phyloP scores from a whole-genome alignment of 92 coral and sea anemone species.

The Meandrina meandrites region DNA sequence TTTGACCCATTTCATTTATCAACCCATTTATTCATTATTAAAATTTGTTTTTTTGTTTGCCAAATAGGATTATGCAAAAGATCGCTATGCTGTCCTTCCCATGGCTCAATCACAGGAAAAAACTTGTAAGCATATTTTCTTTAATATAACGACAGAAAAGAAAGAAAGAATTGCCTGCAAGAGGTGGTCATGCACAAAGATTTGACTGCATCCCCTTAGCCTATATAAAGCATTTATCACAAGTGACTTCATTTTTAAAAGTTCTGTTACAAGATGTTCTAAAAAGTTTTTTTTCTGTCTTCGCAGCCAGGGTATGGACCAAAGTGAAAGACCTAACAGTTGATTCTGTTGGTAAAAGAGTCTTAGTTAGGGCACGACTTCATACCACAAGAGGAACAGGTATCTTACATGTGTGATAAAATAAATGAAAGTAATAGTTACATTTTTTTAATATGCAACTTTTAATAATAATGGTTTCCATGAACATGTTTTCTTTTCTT shows the following conservation, averaged over 20 bases:
- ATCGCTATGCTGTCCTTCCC: constrained; percentile 90
- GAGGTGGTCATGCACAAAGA: not conserved
- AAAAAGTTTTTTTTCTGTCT: not conserved
- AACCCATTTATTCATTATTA: not conserved
- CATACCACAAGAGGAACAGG: constrained; percentile 99
- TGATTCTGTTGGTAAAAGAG: constrained; percentile 76
- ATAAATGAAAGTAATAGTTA: not conserved
- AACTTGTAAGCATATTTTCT: constrained; percentile 68
- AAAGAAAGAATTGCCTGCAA: not conserved
- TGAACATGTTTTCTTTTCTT: not conserved
- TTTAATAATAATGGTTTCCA: not conserved
- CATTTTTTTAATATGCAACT: not conserved
- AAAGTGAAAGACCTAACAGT: constrained; percentile 73
- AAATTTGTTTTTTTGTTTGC: not conserved
- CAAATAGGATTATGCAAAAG: constrained; percentile 88
- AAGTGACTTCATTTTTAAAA: not conserved
- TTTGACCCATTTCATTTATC: not conserved
- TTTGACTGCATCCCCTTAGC: not conserved
- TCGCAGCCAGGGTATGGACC: constrained; percentile 82
- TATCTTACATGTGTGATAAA: constrained; percentile 12
- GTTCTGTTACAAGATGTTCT: not conserved
- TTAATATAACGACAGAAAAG: not conserved
- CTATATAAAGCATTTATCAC: not conserved
- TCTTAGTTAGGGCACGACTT: constrained; percentile 85
- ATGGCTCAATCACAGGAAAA: constrained; percentile 87